A percentile compares a stretch with the other conserved stretches of the same genome.
Conservation (phyloP, 2,888 invertebrate species). For the Podabrus alpinus region DNA sequence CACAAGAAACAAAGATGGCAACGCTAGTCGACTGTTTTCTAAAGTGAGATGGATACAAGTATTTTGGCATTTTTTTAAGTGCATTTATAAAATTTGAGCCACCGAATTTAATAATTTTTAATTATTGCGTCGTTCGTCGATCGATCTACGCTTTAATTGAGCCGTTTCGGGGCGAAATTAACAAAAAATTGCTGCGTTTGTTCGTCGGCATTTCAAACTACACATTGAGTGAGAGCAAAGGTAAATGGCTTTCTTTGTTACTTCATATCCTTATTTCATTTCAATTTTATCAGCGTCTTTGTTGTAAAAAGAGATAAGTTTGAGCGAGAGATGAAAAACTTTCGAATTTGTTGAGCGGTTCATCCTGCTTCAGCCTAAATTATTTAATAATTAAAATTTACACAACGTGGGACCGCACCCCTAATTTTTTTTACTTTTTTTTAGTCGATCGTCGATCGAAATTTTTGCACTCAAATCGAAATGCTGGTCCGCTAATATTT, state of each 20-base stretch:
- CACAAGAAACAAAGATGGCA: conserved; percentile 56
- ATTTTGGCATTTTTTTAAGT: conserved; percentile 49
- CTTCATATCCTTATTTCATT: conserved; percentile 56
- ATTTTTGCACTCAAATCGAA: neutral
- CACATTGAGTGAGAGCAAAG: conserved; percentile 50
- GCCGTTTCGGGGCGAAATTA: conserved; percentile 11
- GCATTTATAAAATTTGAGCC: conserved; percentile 30
- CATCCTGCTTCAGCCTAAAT: neutral
- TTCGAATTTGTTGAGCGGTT: conserved; percentile 41
- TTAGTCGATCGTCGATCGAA: neutral
- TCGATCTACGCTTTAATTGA: neutral
- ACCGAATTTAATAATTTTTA: neutral
- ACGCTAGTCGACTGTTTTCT: conserved; percentile 58
- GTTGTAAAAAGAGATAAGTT: conserved; percentile 57
- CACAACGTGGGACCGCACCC: conserved; percentile 18
- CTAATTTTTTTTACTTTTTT: conserved; percentile 4
- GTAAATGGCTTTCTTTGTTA: conserved; percentile 57
- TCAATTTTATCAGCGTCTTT: conserved; percentile 57
- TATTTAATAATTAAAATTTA: neutral
- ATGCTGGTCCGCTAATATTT: neutral
- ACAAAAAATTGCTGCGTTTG: conserved; percentile 13
- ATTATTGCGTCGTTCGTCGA: neutral
- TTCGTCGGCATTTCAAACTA: conserved; percentile 42
- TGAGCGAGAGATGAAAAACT: conserved; percentile 55
- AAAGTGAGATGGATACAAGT: conserved; percentile 57